phyloP scores from a whole-genome alignment of 1,140 invertebrate genomes.

The Eubasilissa regina region DNA sequence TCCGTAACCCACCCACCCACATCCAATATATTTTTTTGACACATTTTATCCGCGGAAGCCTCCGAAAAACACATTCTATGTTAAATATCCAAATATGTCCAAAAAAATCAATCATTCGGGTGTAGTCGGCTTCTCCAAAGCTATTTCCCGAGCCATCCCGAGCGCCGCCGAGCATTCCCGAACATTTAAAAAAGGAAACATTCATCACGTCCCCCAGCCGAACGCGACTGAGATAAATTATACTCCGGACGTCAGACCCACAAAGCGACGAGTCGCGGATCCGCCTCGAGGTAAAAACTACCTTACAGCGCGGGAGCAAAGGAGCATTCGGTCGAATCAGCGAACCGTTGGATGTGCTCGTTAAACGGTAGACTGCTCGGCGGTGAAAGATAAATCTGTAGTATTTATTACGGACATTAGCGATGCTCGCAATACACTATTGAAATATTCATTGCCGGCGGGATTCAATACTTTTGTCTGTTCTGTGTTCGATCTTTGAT shows the following conservation, averaged over 20 bases:
- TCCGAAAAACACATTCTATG: no score
- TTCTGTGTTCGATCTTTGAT: no score
- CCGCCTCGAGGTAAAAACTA: background rate
- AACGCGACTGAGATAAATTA: slow-evolving; percentile 50
- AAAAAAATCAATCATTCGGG: slow-evolving; percentile 23
- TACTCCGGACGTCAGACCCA: background rate
- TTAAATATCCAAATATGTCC: no score
- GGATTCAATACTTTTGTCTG: slow-evolving; percentile 3
- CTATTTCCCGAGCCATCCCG: slow-evolving; percentile 14
- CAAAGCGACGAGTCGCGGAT: background rate
- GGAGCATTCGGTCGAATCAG: background rate
- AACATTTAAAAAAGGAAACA: slow-evolving; percentile 48
- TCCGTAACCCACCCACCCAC: no score
- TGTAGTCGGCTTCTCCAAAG: background rate
- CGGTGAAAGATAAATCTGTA: slow-evolving; percentile 52
- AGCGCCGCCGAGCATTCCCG: slow-evolving; percentile 39
- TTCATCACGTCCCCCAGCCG: slow-evolving; percentile 51
- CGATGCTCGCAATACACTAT: slow-evolving; percentile 47
- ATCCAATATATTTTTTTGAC: no score
- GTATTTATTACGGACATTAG: slow-evolving; percentile 52
- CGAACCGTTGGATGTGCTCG: background rate
- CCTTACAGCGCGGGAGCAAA: background rate
- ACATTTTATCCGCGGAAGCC: no score
- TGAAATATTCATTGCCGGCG: slow-evolving; percentile 45
- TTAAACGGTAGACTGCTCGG: slow-evolving; percentile 11